A percentile compares a stretch with the other conserved stretches of the same genome.
phyloP scores from a whole-genome alignment of 1,140 invertebrate genomes.

The Dysdera silvatica region DNA sequence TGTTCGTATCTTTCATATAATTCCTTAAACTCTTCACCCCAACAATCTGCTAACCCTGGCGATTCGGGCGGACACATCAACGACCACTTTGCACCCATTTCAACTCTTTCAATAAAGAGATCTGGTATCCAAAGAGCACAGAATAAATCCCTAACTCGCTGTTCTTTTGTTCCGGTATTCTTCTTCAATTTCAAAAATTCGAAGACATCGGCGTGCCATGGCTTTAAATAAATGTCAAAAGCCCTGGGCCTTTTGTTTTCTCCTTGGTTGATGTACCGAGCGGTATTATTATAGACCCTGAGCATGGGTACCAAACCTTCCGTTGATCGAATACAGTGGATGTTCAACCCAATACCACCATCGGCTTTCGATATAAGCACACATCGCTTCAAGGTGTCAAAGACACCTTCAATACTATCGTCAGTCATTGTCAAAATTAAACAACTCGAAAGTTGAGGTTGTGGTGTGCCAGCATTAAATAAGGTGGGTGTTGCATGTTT shows the following conservation, averaged over 20 bases:
- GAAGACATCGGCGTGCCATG: constrained; percentile 97
- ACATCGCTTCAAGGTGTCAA: constrained; percentile 86
- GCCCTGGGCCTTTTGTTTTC: constrained; percentile 97
- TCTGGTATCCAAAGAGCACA: constrained; percentile 98
- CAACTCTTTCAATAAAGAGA: constrained; percentile 95
- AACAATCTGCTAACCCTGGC: constrained; percentile 81
- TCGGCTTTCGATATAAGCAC: constrained; percentile 94
- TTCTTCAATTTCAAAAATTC: constrained; percentile 90
- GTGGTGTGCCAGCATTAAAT: constrained; percentile 85
- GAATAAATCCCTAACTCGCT: constrained; percentile 90
- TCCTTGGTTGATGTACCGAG: constrained; percentile 95
- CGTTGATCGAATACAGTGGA: constrained; percentile 89
- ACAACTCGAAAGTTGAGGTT: constrained; percentile 89
- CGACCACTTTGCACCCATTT: constrained; percentile 78
- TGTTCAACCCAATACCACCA: constrained; percentile 93
- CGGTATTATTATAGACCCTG: constrained; percentile 91
- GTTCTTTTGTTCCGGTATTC: constrained; percentile 90
- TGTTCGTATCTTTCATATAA: constrained; percentile 84
- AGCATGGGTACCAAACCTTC: constrained; percentile 97
- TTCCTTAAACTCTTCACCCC: constrained; percentile 89
- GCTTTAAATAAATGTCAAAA: constrained; percentile 97
- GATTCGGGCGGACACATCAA: constrained; percentile 95
- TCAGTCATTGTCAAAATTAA: constrained; percentile 91
- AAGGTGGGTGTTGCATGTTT: constrained; percentile 97
- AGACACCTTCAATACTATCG: constrained; percentile 98